A percentile compares a stretch with the other conserved stretches of the same genome.
These are phyloP conservation scores for Girardinus metallicus DNA, from an alignment of 2,797 vertebrate species.

Conservation along the genomic window DNA sequence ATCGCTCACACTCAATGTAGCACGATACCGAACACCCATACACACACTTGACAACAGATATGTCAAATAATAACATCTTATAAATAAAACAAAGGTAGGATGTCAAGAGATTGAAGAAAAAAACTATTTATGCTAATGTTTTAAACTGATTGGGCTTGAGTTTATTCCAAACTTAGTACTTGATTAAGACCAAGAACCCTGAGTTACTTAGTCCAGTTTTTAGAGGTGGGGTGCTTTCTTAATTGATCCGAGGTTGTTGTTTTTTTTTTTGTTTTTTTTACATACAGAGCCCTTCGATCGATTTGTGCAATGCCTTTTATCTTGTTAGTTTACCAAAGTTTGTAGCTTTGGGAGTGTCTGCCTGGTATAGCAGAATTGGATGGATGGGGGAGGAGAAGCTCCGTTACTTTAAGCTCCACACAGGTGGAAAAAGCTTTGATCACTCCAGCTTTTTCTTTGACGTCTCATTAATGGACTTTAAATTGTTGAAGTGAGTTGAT, in stretches of 20 bases:
- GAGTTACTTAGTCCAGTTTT: neutral
- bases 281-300: neutral
- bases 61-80: neutral
- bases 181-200: neutral
- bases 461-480: neutral
- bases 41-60: constrained; percentile 5
- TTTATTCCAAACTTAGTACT: neutral
- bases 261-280: neutral
- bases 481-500: neutral
- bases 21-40: constrained; percentile 20
- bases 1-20: constrained; percentile 36
- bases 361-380: neutral
- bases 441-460: neutral
- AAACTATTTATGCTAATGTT: neutral
- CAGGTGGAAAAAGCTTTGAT: neutral
- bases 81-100: neutral
- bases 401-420: neutral
- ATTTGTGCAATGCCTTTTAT: neutral
- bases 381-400: neutral
- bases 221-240: neutral
- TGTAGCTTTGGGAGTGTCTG: neutral
- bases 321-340: neutral
- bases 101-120: neutral
- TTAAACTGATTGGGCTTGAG: neutral
- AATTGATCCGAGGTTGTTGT: neutral